Evolutionary conservation across 2,888 invertebrate genomes (phyloP), one percentile per base, ranked within the genome.

Genomic region (Quadroppia sp.): DNA sequence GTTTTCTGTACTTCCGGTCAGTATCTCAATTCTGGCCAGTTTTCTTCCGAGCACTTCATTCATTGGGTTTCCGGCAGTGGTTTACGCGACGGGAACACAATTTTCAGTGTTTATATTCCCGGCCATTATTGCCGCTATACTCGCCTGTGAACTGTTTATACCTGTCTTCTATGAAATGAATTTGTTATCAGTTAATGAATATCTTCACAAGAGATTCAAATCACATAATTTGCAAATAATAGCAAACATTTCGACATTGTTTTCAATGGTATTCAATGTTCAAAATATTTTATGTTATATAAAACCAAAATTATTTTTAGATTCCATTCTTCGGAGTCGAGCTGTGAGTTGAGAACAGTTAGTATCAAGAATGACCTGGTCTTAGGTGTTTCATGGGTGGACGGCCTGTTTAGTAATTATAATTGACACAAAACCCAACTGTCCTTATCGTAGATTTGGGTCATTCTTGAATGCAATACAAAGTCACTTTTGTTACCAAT

Each of bases 1-100:
- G n/a, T 81, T 82, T 80, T 78, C 80, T 28, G 80, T 81, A 30
- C 78, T 82, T 32, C 82, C 82, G 9, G 81, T 82, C 7, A 79
- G 81, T 17, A 78, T 82, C 76, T 81, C 81, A 6, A 77, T 83
- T 4, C 78, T 82, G 75, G 82, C 82, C 32, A 80, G 81, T 48
- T 82, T 75, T 30, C 40, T 81, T 77, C 80, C 81, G 76, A 80
- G 81, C 0, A 81, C 81, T 6, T 81, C 81, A 72, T 78, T 80
- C 36, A 78, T 81, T 1, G 82, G 81, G 6, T 79, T 80, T 74
- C 80, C 81, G 3, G 80, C 80, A 1, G 81, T 81, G 76, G 79
- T 81, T 61, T 80, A 80, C 75, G 76, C 77, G 17, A 76, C 78
- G 76, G 81, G 81, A 32, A 79, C 79, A 0, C 75, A 79, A 61